Conservation (phyloP, 2,113 vertebrate species). For the Psittacula cyanocephala region DNA sequence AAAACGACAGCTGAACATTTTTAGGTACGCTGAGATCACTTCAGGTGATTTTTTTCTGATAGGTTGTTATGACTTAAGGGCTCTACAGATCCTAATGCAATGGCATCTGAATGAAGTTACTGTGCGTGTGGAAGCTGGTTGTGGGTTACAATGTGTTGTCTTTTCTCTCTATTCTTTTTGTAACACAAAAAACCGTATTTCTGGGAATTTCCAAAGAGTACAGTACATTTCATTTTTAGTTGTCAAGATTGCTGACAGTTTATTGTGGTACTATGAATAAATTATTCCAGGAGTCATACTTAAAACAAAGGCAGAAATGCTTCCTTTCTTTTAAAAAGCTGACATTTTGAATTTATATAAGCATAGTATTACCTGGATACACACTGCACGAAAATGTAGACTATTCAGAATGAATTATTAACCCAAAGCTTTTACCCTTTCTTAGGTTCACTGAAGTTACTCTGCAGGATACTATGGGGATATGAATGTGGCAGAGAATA, state of each 20-base stretch:
- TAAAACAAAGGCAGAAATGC: slow-evolving; percentile 35
- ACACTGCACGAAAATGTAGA: slow-evolving; percentile 4
- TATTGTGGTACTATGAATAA: slow-evolving; percentile 44
- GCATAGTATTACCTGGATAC: not conserved
- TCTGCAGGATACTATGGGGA: not conserved
- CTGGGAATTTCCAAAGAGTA: slow-evolving; percentile 26
- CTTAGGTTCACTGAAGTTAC: not conserved
- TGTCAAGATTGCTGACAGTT: slow-evolving; percentile 59
- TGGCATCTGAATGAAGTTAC: slow-evolving; percentile 42
- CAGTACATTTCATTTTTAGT: slow-evolving; percentile 47
- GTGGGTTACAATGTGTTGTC: slow-evolving; percentile 18
- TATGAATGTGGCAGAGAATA: not conserved
- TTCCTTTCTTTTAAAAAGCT: not conserved
- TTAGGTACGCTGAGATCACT: slow-evolving; percentile 32
- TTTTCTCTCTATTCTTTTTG: slow-evolving; percentile 19
- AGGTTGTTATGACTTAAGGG: slow-evolving; percentile 57
- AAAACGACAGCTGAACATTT: slow-evolving; percentile 48
- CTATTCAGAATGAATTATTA: slow-evolving; percentile 50
- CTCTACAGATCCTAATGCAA: slow-evolving; percentile 19
- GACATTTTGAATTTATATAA: slow-evolving; percentile 43
- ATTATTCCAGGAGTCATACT: slow-evolving; percentile 47
- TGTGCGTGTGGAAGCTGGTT: slow-evolving; percentile 13
- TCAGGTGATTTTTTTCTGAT: slow-evolving; percentile 50
- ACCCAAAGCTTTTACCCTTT: slow-evolving; percentile 45
- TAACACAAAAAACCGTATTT: not conserved